These are phyloP conservation scores for Synergus japonicus DNA, from an alignment of 2,888 invertebrate species.

Conservation along the genomic window DNA sequence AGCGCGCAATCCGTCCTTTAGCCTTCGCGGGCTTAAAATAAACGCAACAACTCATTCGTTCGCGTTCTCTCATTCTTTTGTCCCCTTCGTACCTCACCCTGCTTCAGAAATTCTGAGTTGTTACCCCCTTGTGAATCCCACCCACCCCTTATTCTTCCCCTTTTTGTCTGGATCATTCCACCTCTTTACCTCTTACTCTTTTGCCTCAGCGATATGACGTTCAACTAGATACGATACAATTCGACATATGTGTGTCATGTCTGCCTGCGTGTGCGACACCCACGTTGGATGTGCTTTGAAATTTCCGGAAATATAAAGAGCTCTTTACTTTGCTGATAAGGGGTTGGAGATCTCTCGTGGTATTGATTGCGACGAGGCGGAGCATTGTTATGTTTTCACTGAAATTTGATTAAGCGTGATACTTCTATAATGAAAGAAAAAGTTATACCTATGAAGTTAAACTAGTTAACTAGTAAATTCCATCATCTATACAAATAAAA, in stretches of 20 bases:
- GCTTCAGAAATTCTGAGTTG: not conserved
- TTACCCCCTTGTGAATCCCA: not conserved
- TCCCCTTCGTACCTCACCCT: not conserved
- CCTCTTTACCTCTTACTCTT: not conserved
- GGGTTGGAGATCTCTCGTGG: not conserved
- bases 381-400: conserved; percentile 1
- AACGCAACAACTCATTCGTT: conserved; percentile 66
- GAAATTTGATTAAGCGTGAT: not conserved
- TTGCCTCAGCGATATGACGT: not conserved
- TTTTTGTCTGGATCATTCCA: not conserved
- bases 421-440: not conserved
- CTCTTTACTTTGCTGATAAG: not conserved
- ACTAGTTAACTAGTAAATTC: too few relatives aligned
- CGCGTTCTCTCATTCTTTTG: conserved; percentile 21
- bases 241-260: not conserved
- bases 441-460: not conserved
- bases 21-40: conserved; percentile 72
- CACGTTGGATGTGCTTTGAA: conserved; percentile 7
- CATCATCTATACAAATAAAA: too few relatives aligned
- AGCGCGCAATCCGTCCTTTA: conserved; percentile 63
- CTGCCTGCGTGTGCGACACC: not conserved
- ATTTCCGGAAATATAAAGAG: conserved; percentile 24
- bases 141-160: conserved; percentile 4
- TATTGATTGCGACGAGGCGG: not conserved
- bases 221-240: not conserved